phyloP scores from a whole-genome alignment of 2,113 vertebrate species.

The Ptyas mucosa region DNA sequence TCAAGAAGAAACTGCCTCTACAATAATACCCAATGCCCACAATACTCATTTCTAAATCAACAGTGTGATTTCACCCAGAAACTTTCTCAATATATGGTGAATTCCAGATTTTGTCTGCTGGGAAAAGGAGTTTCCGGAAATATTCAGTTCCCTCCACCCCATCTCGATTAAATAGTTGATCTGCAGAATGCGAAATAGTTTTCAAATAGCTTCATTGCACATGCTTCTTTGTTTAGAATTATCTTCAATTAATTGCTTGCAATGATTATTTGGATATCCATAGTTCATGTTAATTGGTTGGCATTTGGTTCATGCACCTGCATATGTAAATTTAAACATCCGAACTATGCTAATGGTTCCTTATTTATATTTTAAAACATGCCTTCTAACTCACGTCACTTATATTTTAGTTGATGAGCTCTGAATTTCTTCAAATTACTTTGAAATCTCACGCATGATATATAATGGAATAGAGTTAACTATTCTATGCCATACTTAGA shows the following conservation, averaged over 20 bases:
- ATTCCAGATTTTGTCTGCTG: not conserved
- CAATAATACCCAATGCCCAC: not conserved
- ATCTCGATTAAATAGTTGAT: not conserved
- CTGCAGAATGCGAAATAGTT: not conserved
- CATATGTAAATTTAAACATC: constrained; percentile 4
- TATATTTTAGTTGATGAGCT: not conserved
- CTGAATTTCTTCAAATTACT: constrained; percentile 8
- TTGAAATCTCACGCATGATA: not conserved
- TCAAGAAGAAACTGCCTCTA: not conserved
- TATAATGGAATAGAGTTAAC: not conserved
- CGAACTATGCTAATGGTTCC: not conserved
- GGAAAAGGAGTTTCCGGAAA: not conserved
- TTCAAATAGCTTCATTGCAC: not conserved
- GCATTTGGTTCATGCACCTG: constrained; percentile 1
- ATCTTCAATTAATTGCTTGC: not conserved
- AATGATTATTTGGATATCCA: not conserved
- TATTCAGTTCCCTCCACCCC: not conserved
- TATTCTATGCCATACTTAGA: not conserved
- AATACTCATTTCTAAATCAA: not conserved
- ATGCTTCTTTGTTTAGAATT: constrained; percentile 2
- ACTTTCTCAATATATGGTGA: not conserved
- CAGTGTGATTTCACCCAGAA: not conserved
- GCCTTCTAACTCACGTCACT: not conserved
- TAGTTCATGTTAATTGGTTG: not conserved
- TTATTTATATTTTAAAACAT: not conserved